Evolutionary conservation across 1,140 invertebrate genomes (phyloP), one percentile per base, ranked within the genome.

Genomic region (Apis dorsata): DNA sequence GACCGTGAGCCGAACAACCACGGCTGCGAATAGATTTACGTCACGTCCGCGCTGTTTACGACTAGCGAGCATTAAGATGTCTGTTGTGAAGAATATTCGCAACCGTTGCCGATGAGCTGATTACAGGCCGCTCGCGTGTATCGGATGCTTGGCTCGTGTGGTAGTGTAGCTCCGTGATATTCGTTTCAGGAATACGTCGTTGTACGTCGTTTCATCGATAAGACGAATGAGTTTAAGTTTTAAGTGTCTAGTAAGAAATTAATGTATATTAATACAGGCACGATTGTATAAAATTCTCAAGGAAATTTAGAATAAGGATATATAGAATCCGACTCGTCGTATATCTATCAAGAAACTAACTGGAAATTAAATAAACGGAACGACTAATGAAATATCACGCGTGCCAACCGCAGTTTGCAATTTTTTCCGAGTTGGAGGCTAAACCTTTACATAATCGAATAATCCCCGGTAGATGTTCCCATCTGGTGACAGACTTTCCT

Each of bases 1-100:
- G 79, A 85, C 88, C 89, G 88, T 90, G 89, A 90, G 89, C 90
- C 88, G 91, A 92, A 92, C 91, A 92, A 91, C 86, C 85, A 88
- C 85, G 34, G 84, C 79, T 90, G 89, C 82, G 84, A 90, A 91
- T 90, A 91, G 90, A 92, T 91, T 92, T 91, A 90, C 88, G 86
- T 89, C 88, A 86, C 87, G 89, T 92, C 89, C 89, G 80, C 86
- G 80, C 82, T 84, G 86, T 90, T 92, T 92, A 89, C 90, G 89
- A 90, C 87, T 90, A 86, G 84, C 78, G 85, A 84, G 85, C 87
- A 88, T 87, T 88, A 88, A 87, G 88, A 88, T 85, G 83, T 85
- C 77, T 19, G 63, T 72, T 49, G 63, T 66, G 80, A 85, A 88
- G 83, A 83, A 88, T 85, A 85, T 68, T 66, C 57, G 3, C 63